phyloP scores from a whole-genome alignment of 2,888 invertebrate genomes.

The Cheilosia vulpina region DNA sequence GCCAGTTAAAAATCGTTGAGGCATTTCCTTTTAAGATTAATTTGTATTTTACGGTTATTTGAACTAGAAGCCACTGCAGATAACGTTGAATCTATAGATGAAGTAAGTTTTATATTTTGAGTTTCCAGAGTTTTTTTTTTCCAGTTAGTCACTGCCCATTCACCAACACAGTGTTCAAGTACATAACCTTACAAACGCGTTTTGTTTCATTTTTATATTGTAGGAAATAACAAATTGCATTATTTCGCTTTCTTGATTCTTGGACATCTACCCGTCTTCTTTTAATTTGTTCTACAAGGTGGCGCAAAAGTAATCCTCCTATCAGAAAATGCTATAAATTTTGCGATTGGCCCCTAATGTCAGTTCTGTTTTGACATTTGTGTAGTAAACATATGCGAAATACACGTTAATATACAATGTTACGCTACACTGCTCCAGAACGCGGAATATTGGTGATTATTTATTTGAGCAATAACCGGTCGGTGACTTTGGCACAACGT shows the following conservation, averaged over 20 bases:
- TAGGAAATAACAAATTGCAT: conserved; percentile 20
- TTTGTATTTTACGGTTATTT: conserved; percentile 27
- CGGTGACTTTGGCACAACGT: too few species aligned
- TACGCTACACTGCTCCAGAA: too few species aligned
- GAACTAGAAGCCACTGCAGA: neutral
- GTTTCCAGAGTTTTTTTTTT: conserved; percentile 15
- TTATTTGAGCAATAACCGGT: too few species aligned
- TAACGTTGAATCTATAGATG: conserved; percentile 12
- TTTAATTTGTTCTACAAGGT: conserved; percentile 27
- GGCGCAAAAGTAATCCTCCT: too few species aligned
- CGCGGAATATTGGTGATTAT: too few species aligned
- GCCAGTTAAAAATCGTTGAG: conserved; percentile 9
- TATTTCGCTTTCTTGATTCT: conserved; percentile 25
- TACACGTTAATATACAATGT: too few species aligned
- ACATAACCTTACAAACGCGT: conserved; percentile 29
- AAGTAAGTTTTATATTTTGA: conserved; percentile 7
- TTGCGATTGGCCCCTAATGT: too few species aligned
- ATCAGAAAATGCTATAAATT: too few species aligned
- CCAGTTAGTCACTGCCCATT: conserved; percentile 35
- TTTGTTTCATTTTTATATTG: conserved; percentile 31
- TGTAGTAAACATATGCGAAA: too few species aligned
- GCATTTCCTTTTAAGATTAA: conserved; percentile 10
- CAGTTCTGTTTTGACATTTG: too few species aligned
- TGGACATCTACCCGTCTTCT: conserved; percentile 23
- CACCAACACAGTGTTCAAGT: conserved; percentile 27